Evolutionary conservation across 2,113 vertebrate genomes (phyloP).

Genomic region (Beaufortia kweichowensis): DNA sequence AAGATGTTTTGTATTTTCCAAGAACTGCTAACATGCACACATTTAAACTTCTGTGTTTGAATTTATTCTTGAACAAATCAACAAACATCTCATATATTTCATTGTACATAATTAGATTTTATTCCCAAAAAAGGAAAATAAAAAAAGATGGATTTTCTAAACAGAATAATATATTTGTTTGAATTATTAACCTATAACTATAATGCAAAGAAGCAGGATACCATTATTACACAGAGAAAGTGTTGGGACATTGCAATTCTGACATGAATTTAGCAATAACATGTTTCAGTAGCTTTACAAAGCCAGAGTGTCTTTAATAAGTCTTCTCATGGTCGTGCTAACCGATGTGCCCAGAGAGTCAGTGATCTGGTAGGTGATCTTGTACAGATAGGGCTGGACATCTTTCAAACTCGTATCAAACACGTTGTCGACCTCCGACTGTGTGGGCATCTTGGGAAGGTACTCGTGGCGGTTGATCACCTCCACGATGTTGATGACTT

Average conservation of each 20-base stretch:
- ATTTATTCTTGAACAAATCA: background rate
- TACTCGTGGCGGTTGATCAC: slow-evolving; percentile 98
- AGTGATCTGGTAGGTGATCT: slow-evolving; percentile 96
- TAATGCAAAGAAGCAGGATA: background rate
- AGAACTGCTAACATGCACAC: background rate
- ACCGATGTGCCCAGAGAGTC: slow-evolving; percentile 92
- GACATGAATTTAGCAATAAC: background rate
- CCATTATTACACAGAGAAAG: slow-evolving; percentile 3
- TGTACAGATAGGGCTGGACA: slow-evolving; percentile 96
- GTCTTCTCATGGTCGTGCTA: slow-evolving; percentile 95
- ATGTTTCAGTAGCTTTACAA: slow-evolving; percentile 66
- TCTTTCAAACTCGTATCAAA: slow-evolving; percentile 95
- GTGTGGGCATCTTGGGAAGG: slow-evolving; percentile 98
- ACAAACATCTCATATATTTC: background rate
- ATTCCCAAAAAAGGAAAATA: background rate
- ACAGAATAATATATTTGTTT: background rate
- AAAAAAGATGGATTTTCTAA: background rate
- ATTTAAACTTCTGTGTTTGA: background rate
- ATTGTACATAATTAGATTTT: background rate
- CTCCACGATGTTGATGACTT: slow-evolving; percentile 96
- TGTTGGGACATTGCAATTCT: background rate
- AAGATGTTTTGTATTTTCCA: background rate
- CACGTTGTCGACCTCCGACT: slow-evolving; percentile 97
- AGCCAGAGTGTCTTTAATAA: slow-evolving; percentile 96
- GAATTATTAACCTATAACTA: background rate